Conservation (phyloP, 2,797 vertebrate species). For the Lerista edwardsae region DNA sequence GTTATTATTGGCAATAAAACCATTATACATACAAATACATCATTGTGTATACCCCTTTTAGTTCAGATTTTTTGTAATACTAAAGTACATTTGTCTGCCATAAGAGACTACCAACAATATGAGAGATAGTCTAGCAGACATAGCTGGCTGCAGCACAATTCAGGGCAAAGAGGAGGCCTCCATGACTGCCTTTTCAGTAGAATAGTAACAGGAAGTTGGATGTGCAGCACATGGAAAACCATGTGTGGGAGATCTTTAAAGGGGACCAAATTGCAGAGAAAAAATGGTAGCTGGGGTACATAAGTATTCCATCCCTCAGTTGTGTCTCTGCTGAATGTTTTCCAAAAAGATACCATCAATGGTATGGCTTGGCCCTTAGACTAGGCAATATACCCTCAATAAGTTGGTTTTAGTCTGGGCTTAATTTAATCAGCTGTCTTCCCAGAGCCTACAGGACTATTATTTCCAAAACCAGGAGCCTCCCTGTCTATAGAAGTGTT, state of each 20-base stretch:
- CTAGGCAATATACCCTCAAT: background rate
- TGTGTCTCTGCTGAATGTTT: background rate
- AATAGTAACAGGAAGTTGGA: too few relatives aligned
- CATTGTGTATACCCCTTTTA: background rate
- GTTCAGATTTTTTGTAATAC: background rate
- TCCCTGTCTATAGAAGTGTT: background rate
- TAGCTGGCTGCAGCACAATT: too few relatives aligned
- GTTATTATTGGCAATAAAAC: too few relatives aligned
- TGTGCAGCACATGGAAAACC: background rate
- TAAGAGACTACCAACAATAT: background rate
- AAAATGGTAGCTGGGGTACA: background rate
- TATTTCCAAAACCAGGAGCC: background rate
- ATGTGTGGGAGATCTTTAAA: too few relatives aligned
- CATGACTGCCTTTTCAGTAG: too few relatives aligned
- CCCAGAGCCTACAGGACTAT: background rate
- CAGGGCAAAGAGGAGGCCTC: too few relatives aligned
- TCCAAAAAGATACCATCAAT: background rate
- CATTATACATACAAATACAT: background rate
- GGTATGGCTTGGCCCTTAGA: background rate
- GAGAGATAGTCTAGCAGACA: background rate
- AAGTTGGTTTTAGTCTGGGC: background rate
- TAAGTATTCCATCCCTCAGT: too few relatives aligned
- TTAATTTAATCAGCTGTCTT: slow-evolving; percentile 10
- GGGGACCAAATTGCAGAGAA: background rate
- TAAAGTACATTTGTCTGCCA: background rate